Evolutionary conservation across 23 tunicate genomes (phyloP).

Genomic region (Phallusia fumigata): DNA sequence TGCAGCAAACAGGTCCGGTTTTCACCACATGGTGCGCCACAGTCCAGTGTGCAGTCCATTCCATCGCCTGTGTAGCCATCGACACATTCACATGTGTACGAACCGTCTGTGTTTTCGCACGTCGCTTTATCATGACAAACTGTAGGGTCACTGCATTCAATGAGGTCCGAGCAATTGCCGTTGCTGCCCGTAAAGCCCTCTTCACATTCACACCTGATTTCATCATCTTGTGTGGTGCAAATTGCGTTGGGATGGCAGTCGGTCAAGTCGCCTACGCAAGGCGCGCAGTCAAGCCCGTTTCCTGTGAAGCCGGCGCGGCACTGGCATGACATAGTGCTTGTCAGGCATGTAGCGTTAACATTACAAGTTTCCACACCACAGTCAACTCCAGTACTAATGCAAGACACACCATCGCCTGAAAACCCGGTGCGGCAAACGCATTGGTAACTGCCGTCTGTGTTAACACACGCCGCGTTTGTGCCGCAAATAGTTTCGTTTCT

Average conservation of each 20-base stretch:
- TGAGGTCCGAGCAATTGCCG: background rate
- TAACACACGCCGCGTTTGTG: constrained; percentile 37
- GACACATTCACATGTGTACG: background rate
- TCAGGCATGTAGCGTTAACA: background rate
- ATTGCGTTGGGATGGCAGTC: background rate
- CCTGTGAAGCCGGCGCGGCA: constrained; percentile 4
- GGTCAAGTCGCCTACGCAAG: background rate
- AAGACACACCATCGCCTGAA: constrained; percentile 15
- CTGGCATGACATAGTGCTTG: constrained; percentile 1
- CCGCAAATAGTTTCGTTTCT: background rate
- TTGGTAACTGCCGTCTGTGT: constrained; percentile 23
- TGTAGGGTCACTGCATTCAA: no score
- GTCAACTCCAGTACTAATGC: no score
- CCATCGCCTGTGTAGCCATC: background rate
- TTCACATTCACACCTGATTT: background rate
- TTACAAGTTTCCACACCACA: background rate
- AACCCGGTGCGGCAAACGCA: constrained; percentile 42
- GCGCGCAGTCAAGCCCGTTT: background rate
- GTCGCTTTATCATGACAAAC: constrained; percentile 7
- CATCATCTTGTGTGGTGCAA: background rate
- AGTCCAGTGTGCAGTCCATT: background rate
- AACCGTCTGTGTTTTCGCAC: constrained; percentile 14
- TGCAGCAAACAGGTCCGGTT: background rate
- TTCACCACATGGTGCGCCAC: background rate
- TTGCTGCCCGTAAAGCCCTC: background rate